Base-by-base conservation (phyloP, 1,140 invertebrate genomes). In the Steinernema khuongi region DNA sequence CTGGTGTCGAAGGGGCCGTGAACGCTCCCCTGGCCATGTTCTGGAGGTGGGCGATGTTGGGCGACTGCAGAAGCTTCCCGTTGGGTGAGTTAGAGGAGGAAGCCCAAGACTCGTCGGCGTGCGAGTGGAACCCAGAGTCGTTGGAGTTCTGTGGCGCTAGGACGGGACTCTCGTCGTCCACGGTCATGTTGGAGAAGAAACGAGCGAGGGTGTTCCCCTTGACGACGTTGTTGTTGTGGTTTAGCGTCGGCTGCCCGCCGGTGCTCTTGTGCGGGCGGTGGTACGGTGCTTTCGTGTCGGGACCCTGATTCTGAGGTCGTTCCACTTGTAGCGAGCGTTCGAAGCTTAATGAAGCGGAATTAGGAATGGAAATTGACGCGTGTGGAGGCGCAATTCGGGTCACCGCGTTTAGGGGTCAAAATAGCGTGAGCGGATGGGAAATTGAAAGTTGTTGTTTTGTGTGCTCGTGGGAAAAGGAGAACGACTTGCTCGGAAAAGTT, bases 261-360 rank as follows among this genome's bases (percentile, higher is more conserved):
- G 36, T 41, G 36, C 36, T 41, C 36, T 41, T 41, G 36, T 41
- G 7, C 7, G 36, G 7, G 36, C 36, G 36, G 36, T 41, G 36
- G 36, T 41, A 41, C 36, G 36, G 7, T 41, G 7, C n/a, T n/a
- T 7, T 11, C 7, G 7, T n/a, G 36, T 7, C 36, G 36, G 36
- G 7, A 41, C n/a, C n/a, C 36, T 41, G 36, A n/a, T 41, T 41
- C 36, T 7, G 7, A n/a, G 36, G 36, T 41, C 36, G 74, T 67
- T 83, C 82, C 32, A 83, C 68, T 67, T 85, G 81, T 1, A 85
- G 30, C 1, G 83, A 85, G 29, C 83, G 73, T 26, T 68, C 43
- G 73, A 80, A 81, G 68, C 79, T 82, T 33, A 50, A 81, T 28
- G 29, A 72, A 71, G 28, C 18, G 32, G 18, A 22, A 17, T 18